Base-by-base conservation (phyloP, 2,797 vertebrate species). In the Glyptemys insculpta region DNA sequence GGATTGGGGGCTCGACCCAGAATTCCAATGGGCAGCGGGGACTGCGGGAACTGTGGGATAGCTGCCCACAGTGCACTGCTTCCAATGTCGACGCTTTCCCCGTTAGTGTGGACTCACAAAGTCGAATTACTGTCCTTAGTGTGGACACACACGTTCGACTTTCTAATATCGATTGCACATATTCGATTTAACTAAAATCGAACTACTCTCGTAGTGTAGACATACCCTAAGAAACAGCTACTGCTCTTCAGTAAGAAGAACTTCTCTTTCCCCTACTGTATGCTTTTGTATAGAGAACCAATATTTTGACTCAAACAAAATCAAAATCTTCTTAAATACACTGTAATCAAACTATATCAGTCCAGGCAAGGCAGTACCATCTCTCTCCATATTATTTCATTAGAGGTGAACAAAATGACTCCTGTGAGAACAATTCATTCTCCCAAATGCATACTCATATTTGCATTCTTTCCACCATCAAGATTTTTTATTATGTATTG, bases 271-370 rank as follows among this genome's bases (percentile, higher is more conserved):
- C 81, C 21, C 12, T 56, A 72, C 57, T 53, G 12, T 53, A 50
- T 14, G 21, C 4, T 74, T 2, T 72, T 87, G 94, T 11, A 29
- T 79, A 88, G 19, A 92, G 5, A 86, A 74, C 0, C 2, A 34
- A 4, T 72, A 12, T 72, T 87, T 92, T 90, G 49, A 80, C 49
- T 87, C 15, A 88, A 44, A 31, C 4, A 76, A 15, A 87, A 52
- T 37, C 47, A 83, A 85, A 80, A 23, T 80, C 86, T 92, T 93
- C 92, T 84, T 91, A 94, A 95, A 94, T 93, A 88, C 83, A 41
- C 49, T 94, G 92, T 83, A 93, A 95, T 78, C 68, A 85, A 92
- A 78, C 11, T 56, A 56, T 78, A 29, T 29, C 74, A 80, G 16
- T 87, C 52, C 21, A 87, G 11, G 68, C 1, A 91, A 90, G 88